phyloP scores from a whole-genome alignment of 2,113 vertebrate genomes.

The Thamnaconus septentrionalis region DNA sequence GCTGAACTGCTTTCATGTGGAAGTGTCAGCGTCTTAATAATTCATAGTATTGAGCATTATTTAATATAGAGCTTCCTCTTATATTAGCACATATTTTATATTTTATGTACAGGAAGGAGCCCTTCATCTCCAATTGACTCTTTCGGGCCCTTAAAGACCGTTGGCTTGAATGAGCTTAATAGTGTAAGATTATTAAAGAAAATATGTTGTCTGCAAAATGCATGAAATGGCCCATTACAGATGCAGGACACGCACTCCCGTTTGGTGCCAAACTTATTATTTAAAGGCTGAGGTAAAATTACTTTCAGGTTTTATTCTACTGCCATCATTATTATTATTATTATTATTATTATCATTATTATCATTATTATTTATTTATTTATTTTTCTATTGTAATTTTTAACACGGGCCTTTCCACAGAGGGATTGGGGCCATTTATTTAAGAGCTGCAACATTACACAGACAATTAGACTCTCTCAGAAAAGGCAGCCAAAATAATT shows the following conservation, averaged over 20 bases:
- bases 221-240: not conserved
- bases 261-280: slow-evolving; percentile 7
- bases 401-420: not conserved
- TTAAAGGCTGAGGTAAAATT: slow-evolving; percentile 7
- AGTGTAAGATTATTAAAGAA: not conserved
- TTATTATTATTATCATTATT: too few species aligned
- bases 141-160: too few species aligned
- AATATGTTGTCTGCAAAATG: too few species aligned
- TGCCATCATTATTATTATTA: too few species aligned
- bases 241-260: slow-evolving; percentile 7
- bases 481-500: slow-evolving; percentile 13
- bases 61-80: slow-evolving; percentile 7
- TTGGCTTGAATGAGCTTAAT: not conserved
- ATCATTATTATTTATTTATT: too few species aligned
- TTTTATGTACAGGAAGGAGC: slow-evolving; percentile 1
- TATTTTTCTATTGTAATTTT: too few species aligned
- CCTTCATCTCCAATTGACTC: slow-evolving; percentile 5
- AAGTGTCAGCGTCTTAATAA: slow-evolving; percentile 25
- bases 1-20: slow-evolving; percentile 32
- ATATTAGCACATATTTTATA: slow-evolving; percentile 7
- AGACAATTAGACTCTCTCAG: slow-evolving; percentile 22
- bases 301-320: not conserved
- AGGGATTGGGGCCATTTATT: slow-evolving; percentile 25
- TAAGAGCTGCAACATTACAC: slow-evolving; percentile 36
- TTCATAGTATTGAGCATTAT: slow-evolving; percentile 19